Conservation (phyloP, 2,113 vertebrate genomes). For the Clarias batrachus region DNA sequence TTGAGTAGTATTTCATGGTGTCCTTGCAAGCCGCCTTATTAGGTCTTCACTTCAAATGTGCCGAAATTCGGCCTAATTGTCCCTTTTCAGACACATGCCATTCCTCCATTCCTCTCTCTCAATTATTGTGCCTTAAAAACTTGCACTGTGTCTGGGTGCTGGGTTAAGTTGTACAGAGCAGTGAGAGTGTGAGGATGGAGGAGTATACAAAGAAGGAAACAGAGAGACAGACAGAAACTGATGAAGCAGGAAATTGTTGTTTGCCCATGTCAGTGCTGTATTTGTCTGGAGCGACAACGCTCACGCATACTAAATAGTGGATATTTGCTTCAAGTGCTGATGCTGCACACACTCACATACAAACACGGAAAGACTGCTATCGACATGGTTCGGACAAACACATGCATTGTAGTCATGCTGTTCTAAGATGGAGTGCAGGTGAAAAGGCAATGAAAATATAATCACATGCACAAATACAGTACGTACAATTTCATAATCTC, state of each 20-base stretch:
- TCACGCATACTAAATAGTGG: constrained; percentile 20
- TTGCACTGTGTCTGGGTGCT: background rate
- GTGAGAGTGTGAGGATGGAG: too few relatives aligned
- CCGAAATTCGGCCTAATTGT: background rate
- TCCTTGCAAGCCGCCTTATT: too few relatives aligned
- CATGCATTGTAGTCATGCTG: background rate
- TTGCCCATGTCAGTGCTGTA: constrained; percentile 35
- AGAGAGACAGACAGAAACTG: constrained; percentile 36
- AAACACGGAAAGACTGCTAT: background rate
- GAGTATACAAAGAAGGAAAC: background rate
- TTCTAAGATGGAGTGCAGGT: background rate
- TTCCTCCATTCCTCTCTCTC: background rate
- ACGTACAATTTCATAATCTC: background rate
- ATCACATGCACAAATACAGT: background rate
- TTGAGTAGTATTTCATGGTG: background rate
- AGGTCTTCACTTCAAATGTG: background rate
- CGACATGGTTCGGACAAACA: background rate
- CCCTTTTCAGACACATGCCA: background rate
- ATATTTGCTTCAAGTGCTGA: background rate
- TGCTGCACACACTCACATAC: background rate
- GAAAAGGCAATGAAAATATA: background rate
- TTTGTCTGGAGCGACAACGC: constrained; percentile 37
- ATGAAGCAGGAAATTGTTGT: constrained; percentile 53
- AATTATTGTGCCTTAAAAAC: constrained; percentile 4
- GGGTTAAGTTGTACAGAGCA: background rate